Evolutionary conservation across 2,113 vertebrate species (phyloP).

Genomic region (Echinops telfairi): DNA sequence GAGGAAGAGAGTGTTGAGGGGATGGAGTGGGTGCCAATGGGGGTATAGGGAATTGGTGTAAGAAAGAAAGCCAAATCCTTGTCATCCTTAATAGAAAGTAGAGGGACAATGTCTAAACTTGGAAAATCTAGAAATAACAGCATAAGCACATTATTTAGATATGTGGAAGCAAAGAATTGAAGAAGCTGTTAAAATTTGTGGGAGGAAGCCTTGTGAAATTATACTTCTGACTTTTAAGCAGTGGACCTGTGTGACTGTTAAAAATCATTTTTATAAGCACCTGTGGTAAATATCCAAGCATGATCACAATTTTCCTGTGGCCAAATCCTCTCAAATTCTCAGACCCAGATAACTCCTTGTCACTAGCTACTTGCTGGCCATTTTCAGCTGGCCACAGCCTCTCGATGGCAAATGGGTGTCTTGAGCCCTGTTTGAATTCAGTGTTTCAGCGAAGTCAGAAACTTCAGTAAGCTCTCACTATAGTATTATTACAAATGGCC

Average conservation of each 20-base stretch:
- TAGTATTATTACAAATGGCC: background rate
- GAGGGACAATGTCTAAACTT: conserved; percentile 1
- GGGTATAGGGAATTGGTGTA: accelerated
- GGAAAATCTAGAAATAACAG: conserved; percentile 37
- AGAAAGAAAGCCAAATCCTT: background rate
- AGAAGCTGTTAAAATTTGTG: conserved; percentile 15
- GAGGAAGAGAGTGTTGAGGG: background rate
- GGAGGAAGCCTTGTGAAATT: conserved; percentile 10
- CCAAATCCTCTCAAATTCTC: conserved; percentile 35
- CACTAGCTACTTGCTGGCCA: background rate
- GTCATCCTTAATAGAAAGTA: background rate
- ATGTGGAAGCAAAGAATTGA: conserved; percentile 7
- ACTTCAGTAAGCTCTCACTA: background rate
- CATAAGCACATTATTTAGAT: background rate
- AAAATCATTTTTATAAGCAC: background rate
- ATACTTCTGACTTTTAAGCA: conserved; percentile 39
- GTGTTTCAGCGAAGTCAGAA: conserved; percentile 6
- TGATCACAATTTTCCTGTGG: conserved; percentile 13
- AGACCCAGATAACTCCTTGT: background rate
- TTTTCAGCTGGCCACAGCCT: background rate
- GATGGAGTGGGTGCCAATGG: background rate
- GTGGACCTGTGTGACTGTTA: background rate
- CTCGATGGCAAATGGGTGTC: background rate
- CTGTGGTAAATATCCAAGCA: conserved; percentile 29
- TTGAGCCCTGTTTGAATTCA: background rate